Conservation (phyloP, 2,113 vertebrate genomes). For the Smithornis capensis region DNA sequence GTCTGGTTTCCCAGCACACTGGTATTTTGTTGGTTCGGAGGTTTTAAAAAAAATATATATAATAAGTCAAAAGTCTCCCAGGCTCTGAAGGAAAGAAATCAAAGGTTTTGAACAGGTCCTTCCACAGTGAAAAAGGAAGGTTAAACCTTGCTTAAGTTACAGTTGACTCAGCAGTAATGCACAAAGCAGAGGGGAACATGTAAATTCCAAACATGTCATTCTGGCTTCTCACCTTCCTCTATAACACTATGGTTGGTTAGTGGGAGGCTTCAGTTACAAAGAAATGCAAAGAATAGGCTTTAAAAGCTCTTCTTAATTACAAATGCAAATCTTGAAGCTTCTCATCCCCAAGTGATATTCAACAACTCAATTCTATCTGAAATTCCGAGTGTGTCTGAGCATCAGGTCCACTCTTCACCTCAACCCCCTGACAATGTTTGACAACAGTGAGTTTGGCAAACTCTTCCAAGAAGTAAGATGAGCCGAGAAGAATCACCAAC, state of each 20-base stretch:
- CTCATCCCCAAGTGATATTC: not conserved
- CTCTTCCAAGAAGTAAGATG: not conserved
- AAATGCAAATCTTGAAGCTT: slow-evolving; percentile 15
- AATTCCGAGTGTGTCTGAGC: accelerated
- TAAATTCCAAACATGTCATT: not conserved
- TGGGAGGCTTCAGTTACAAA: slow-evolving; percentile 25
- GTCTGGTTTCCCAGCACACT: not conserved
- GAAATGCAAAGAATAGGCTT: slow-evolving; percentile 20
- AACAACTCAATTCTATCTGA: not conserved
- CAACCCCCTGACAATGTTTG: not conserved
- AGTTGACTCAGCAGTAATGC: not conserved
- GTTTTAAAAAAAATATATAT: too few species aligned
- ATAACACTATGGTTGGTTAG: not conserved
- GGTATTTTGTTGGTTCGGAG: not conserved
- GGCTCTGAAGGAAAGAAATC: not conserved
- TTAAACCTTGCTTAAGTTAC: not conserved
- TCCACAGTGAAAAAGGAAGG: not conserved
- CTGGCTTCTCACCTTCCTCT: slow-evolving; percentile 31
- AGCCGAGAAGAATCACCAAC: not conserved
- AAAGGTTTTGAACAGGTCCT: not conserved
- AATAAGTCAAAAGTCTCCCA: not conserved
- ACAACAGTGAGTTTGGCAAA: not conserved
- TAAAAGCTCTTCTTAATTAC: not conserved
- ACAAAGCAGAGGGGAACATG: not conserved
- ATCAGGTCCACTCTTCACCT: not conserved